A percentile compares a stretch with the other conserved stretches of the same genome.
phyloP scores from a whole-genome alignment of 2,113 vertebrate species.

The Daboia siamensis region DNA sequence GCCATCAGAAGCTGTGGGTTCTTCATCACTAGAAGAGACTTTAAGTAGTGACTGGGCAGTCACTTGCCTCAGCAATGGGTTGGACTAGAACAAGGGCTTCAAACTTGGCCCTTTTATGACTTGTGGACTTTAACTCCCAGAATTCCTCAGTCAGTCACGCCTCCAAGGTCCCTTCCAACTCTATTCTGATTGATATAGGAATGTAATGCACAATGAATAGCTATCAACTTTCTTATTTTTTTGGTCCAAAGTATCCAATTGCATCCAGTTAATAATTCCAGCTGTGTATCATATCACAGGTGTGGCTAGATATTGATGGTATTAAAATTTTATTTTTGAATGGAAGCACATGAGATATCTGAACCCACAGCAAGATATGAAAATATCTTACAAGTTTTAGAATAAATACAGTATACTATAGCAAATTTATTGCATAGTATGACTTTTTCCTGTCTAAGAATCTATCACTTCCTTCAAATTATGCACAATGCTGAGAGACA shows the following conservation, averaged over 20 bases:
- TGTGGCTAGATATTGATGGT: background rate
- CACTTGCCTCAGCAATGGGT: background rate
- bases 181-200: background rate
- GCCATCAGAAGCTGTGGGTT: too few species aligned
- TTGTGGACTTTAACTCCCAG: too few species aligned
- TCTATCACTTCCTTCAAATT: background rate
- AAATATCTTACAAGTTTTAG: background rate
- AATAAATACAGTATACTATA: conserved; percentile 1
- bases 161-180: background rate
- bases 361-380: background rate
- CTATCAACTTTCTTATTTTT: background rate
- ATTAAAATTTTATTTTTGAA: background rate
- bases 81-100: background rate
- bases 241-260: background rate
- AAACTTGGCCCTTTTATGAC: too few species aligned
- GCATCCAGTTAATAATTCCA: background rate
- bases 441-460: background rate
- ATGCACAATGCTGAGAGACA: background rate
- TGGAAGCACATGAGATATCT: background rate
- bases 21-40: too few species aligned
- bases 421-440: conserved; percentile 16
- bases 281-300: background rate
- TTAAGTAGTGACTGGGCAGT: too few species aligned
- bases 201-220: background rate
- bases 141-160: too few species aligned